phyloP scores from a whole-genome alignment of 2,113 vertebrate species.

The Thermophis baileyi region DNA sequence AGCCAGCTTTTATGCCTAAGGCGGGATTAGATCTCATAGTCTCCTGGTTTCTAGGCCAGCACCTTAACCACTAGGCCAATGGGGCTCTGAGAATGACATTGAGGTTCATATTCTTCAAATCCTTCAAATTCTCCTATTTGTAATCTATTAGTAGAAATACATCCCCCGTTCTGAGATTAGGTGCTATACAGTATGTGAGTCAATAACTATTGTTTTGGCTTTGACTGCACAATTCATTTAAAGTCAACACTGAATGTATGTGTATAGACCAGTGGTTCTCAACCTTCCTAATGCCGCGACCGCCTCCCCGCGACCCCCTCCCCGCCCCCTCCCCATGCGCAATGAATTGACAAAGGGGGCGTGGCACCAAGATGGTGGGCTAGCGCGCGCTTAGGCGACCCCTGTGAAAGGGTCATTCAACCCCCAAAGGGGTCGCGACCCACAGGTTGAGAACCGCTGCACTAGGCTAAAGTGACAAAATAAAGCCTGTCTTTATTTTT shows the following conservation, averaged over 20 bases:
- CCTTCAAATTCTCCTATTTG: background rate
- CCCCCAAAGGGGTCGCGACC: too few species aligned
- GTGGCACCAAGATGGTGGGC: too few species aligned
- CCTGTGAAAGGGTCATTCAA: too few species aligned
- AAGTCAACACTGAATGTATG: background rate
- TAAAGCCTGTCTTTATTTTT: background rate
- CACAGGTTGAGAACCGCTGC: too few species aligned
- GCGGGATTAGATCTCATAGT: background rate
- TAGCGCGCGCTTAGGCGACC: too few species aligned
- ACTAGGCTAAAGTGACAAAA: background rate
- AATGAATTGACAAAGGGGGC: too few species aligned
- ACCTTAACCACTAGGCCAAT: background rate
- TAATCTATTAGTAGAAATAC: background rate
- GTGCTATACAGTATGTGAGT: background rate
- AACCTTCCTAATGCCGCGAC: too few species aligned
- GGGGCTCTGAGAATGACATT: too few species aligned
- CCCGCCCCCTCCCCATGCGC: too few species aligned
- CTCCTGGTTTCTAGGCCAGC: background rate
- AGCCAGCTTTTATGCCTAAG: background rate
- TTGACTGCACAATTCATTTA: fast-evolving
- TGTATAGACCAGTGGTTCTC: too few species aligned
- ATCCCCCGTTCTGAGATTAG: background rate
- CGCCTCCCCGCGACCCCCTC: too few species aligned
- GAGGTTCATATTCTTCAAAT: background rate
- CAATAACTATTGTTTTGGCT: background rate